Conservation (phyloP, 1,140 invertebrate species). For the Hypsibius dujardini region DNA sequence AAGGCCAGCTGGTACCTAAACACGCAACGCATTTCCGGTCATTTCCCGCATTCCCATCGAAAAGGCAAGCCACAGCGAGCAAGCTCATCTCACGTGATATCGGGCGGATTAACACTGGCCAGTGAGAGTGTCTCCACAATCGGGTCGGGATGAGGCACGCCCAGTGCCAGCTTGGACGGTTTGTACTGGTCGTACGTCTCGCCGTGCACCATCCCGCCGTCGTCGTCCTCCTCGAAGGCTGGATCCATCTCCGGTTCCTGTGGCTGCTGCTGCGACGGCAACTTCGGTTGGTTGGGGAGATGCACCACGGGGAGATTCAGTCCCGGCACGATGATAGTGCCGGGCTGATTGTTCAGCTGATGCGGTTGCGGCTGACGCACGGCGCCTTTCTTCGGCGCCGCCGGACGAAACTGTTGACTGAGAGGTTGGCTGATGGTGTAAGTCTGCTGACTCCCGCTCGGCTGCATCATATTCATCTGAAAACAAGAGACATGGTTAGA, state of each 20-base stretch:
- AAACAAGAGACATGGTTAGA: too few species aligned
- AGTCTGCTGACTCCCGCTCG: too few species aligned
- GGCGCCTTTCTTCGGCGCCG: too few species aligned
- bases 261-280: too few species aligned
- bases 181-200: conserved; percentile 6
- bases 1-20: conserved; percentile 62
- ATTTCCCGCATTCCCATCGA: background rate
- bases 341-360: too few species aligned
- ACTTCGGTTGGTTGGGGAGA: too few species aligned
- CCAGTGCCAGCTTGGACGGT: conserved; percentile 3
- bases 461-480: too few species aligned
- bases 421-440: too few species aligned
- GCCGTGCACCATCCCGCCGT: background rate
- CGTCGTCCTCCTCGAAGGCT: background rate
- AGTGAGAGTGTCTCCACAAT: conserved; percentile 96
- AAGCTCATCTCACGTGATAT: conserved; percentile 43
- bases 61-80: background rate
- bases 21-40: background rate
- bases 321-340: too few species aligned
- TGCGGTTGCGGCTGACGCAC: too few species aligned
- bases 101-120: conserved; percentile 81
- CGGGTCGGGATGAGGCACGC: conserved; percentile 66
- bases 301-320: too few species aligned
- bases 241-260: background rate
- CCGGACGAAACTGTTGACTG: too few species aligned